These are phyloP conservation scores for Danionella cerebrum DNA, from an alignment of 2,113 vertebrate genomes.

Conservation along the genomic window DNA sequence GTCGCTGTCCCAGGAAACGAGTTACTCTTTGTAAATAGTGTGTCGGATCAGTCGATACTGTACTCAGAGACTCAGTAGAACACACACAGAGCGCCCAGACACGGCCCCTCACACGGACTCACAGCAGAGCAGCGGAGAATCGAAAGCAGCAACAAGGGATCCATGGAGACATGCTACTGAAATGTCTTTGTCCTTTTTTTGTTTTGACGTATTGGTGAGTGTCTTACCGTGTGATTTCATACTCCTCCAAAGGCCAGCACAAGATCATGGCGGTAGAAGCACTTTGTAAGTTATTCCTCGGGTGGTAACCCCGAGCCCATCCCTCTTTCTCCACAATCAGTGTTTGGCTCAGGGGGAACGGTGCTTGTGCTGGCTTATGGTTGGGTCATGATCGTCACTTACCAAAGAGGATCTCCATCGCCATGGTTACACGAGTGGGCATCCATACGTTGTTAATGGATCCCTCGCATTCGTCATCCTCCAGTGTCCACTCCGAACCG, in stretches of 20 bases:
- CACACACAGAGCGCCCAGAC: constrained; percentile 33
- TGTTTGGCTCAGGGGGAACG: constrained; percentile 23
- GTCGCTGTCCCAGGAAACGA: neutral
- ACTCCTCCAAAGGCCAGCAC: constrained; percentile 80
- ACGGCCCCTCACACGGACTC: too few species aligned
- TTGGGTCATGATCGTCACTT: constrained; percentile 77
- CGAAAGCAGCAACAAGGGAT: constrained; percentile 82
- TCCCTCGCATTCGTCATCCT: constrained; percentile 14
- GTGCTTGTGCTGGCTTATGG: constrained; percentile 68
- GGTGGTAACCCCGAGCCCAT: too few species aligned
- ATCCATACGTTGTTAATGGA: constrained; percentile 38
- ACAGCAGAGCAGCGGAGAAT: constrained; percentile 59
- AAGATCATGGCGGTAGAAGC: too few species aligned
- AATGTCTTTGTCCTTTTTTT: constrained; percentile 65
- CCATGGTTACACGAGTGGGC: constrained; percentile 56
- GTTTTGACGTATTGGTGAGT: constrained; percentile 52
- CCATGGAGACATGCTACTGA: constrained; percentile 78
- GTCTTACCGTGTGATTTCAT: constrained; percentile 73
- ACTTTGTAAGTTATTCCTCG: too few species aligned
- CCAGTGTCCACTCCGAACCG: constrained; percentile 30
- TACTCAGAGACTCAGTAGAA: constrained; percentile 10
- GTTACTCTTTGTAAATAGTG: neutral
- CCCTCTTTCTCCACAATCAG: too few species aligned
- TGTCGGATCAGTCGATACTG: too few species aligned
- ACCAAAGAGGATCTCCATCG: constrained; percentile 73